phyloP scores from a whole-genome alignment of 2,113 vertebrate genomes.

The Scartelaos histophorus region DNA sequence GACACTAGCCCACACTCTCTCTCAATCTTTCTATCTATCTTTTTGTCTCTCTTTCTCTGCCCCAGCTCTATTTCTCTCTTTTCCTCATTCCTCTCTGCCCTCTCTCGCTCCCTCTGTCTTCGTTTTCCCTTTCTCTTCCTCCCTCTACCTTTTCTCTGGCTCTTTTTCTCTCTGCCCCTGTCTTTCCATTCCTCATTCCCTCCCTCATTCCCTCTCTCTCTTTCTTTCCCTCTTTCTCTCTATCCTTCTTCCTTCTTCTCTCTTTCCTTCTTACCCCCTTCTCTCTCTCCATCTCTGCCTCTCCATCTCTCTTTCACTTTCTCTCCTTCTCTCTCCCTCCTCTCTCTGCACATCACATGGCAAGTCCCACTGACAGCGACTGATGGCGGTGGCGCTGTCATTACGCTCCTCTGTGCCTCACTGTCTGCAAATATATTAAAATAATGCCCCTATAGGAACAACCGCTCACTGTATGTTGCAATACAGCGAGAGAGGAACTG shows the following conservation, averaged over 20 bases:
- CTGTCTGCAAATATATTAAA: conserved; percentile 21
- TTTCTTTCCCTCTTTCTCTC: too few species aligned
- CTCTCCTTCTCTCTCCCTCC: not conserved
- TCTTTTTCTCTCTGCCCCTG: too few species aligned
- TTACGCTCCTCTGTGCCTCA: conserved; percentile 31
- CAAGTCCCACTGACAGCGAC: conserved; percentile 78
- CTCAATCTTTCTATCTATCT: conserved; percentile 6
- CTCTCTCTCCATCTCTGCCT: too few species aligned
- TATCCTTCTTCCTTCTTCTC: too few species aligned
- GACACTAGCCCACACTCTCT: conserved; percentile 34
- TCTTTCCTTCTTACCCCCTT: too few species aligned
- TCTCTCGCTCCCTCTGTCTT: too few species aligned
- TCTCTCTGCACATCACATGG: conserved; percentile 83
- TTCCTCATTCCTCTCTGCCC: too few species aligned
- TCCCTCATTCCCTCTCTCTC: too few species aligned
- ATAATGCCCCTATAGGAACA: conserved; percentile 70
- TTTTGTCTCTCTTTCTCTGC: not conserved
- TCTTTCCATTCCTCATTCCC: too few species aligned
- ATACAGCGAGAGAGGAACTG: conserved; percentile 13
- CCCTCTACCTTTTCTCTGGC: too few species aligned
- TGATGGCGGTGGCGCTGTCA: conserved; percentile 79
- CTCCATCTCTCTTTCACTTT: not conserved
- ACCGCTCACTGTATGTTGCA: conserved; percentile 54
- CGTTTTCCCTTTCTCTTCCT: too few species aligned
- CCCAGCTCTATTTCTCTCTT: too few species aligned